Conservation (phyloP, 2,113 vertebrate species). For the Pteruthius melanotis region DNA sequence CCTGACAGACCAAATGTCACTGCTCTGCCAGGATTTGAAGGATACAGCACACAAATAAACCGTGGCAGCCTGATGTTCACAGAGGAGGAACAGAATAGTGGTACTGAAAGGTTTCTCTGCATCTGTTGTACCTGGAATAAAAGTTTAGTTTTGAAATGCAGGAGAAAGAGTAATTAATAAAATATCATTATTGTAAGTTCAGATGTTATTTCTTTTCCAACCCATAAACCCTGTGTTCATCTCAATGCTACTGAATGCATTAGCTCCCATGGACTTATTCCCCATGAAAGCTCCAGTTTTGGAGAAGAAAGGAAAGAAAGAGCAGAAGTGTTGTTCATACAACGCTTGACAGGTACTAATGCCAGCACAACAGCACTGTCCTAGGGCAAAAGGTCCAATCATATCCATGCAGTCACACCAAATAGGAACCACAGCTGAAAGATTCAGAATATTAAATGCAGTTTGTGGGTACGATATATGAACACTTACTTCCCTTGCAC, state of each 20-base stretch:
- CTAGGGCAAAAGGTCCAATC: not conserved
- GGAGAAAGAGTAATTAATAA: not conserved
- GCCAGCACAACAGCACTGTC: no score
- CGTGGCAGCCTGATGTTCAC: fast-evolving
- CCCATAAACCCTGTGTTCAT: not conserved
- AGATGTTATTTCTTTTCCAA: not conserved
- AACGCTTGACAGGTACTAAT: not conserved
- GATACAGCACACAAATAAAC: not conserved
- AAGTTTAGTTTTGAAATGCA: not conserved
- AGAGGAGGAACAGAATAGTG: not conserved
- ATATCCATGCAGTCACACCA: fast-evolving
- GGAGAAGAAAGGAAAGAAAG: not conserved
- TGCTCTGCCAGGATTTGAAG: not conserved
- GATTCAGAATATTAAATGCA: not conserved
- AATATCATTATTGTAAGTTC: not conserved
- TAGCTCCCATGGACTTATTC: no score
- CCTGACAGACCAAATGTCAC: not conserved
- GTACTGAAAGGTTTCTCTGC: not conserved
- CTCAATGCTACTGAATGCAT: not conserved
- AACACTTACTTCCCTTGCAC: not conserved
- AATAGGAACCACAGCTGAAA: fast-evolving
- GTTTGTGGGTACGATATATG: fast-evolving
- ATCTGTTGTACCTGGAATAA: not conserved
- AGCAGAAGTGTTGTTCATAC: not conserved
- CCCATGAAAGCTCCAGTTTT: not conserved